These are phyloP conservation scores for Agonopterix subpropinquella DNA, from an alignment of 2,888 invertebrate species.

Conservation along the genomic window DNA sequence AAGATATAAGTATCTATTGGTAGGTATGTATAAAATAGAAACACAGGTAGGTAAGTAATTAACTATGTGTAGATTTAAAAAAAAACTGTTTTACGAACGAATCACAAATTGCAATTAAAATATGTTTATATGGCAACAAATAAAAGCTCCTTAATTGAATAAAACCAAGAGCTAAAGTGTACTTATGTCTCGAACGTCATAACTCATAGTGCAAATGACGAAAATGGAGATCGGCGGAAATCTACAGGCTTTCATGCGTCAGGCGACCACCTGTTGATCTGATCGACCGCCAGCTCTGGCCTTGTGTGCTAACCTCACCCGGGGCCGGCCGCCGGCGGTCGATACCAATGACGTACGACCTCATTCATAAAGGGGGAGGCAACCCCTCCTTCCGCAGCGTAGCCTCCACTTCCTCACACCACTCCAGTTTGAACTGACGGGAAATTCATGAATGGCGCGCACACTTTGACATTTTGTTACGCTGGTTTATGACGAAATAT, in stretches of 20 bases:
- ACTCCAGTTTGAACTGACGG: slow-evolving; percentile 28
- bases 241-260: slow-evolving; percentile 44
- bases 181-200: slow-evolving; percentile 35
- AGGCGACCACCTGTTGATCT: slow-evolving; percentile 60
- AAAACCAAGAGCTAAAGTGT: no score
- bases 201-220: slow-evolving; percentile 39
- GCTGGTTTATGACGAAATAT: no score
- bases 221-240: slow-evolving; percentile 36
- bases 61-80: no score
- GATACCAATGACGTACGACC: slow-evolving; percentile 69
- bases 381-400: slow-evolving; percentile 19
- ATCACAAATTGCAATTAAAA: no score
- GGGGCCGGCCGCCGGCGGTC: slow-evolving; percentile 40
- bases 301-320: slow-evolving; percentile 61
- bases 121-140: no score
- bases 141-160: no score
- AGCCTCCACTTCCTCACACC: slow-evolving; percentile 30
- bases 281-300: slow-evolving; percentile 43
- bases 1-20: no score
- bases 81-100: no score
- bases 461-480: slow-evolving; percentile 19
- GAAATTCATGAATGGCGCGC: slow-evolving; percentile 62
- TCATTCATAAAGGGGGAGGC: slow-evolving; percentile 68
- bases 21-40: no score
- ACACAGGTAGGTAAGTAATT: no score